Evolutionary conservation across 2,888 invertebrate genomes (phyloP).

Genomic region (Ephialtes manifestator): DNA sequence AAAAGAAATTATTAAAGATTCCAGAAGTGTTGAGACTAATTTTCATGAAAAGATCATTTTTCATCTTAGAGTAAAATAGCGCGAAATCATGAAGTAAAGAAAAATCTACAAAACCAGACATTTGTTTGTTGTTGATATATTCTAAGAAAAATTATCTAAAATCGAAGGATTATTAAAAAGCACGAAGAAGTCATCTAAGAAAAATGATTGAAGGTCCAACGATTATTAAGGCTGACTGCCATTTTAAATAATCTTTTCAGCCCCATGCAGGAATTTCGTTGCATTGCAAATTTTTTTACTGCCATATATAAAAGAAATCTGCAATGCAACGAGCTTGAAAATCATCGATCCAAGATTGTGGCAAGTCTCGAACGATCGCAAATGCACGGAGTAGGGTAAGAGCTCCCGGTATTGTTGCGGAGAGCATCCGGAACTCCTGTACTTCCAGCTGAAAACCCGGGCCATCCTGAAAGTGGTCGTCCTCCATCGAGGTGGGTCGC

Average conservation of each 20-base stretch:
- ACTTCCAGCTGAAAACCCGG: background rate
- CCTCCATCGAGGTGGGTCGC: background rate
- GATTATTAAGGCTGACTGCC: background rate
- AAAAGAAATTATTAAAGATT: background rate
- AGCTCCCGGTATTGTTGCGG: background rate
- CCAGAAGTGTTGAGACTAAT: background rate
- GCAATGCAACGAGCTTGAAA: background rate
- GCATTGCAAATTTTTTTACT: background rate
- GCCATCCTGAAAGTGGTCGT: background rate
- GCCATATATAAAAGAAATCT: background rate
- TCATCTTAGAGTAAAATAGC: no score
- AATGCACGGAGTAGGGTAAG: background rate
- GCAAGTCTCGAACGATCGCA: background rate
- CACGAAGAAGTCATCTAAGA: no score
- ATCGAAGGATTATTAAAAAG: background rate
- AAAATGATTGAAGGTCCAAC: no score
- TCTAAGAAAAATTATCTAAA: background rate
- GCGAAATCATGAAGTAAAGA: no score
- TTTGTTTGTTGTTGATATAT: background rate
- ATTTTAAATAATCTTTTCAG: background rate
- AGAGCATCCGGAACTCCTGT: conserved; percentile 9
- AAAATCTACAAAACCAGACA: no score
- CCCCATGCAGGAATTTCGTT: background rate
- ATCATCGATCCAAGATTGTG: background rate
- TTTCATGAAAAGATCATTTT: background rate